Evolutionary conservation across 2,888 invertebrate species (phyloP).

Genomic region (Ichneumon xanthorius): DNA sequence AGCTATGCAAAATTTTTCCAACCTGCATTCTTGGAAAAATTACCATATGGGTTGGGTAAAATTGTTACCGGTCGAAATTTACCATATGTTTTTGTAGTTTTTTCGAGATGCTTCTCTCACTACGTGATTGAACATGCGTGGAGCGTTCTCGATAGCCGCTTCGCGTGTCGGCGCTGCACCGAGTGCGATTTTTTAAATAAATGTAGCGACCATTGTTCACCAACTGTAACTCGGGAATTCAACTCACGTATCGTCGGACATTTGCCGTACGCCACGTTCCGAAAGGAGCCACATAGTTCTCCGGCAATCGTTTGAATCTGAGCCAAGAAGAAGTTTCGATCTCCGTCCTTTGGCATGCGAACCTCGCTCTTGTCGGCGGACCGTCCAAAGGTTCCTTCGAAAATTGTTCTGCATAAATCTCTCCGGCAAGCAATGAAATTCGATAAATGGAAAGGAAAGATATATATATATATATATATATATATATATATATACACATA

Average conservation of each 20-base stretch:
- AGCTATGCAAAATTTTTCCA: no score
- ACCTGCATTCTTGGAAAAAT: no score
- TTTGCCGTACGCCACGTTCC: conserved; percentile 53
- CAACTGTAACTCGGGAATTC: conserved; percentile 20
- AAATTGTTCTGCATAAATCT: conserved; percentile 52
- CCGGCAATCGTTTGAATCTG: conserved; percentile 59
- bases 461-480: neutral
- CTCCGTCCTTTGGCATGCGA: conserved; percentile 55
- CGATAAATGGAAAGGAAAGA: conserved; percentile 30
- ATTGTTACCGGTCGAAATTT: no score
- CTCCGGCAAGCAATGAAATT: conserved; percentile 31
- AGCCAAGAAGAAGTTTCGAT: conserved; percentile 60
- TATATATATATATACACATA: neutral
- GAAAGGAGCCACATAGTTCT: conserved; percentile 41
- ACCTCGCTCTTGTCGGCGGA: conserved; percentile 41
- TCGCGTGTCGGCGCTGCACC: neutral
- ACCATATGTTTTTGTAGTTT: no score
- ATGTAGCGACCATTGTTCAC: neutral
- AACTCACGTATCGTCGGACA: conserved; percentile 57
- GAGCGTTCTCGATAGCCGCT: neutral
- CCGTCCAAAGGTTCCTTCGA: conserved; percentile 41
- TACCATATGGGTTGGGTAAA: no score
- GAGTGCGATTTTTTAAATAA: neutral
- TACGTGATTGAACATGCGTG: conserved; percentile 10
- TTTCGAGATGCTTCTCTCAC: no score